These are phyloP conservation scores for Albula glossodonta DNA, from an alignment of 2,113 vertebrate species.

Conservation along the genomic window DNA sequence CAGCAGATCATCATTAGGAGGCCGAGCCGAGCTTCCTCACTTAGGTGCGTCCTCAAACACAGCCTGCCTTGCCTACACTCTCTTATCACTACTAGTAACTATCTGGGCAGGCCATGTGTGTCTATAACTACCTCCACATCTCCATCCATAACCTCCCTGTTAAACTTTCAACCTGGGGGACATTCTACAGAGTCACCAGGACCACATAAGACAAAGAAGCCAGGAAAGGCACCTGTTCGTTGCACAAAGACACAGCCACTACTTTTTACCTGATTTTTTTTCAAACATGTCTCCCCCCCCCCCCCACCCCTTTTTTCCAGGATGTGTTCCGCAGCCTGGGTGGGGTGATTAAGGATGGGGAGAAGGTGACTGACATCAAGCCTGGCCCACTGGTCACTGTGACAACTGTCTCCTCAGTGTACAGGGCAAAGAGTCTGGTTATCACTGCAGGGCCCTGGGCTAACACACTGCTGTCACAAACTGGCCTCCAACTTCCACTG, in stretches of 20 bases:
- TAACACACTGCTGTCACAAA: constrained; percentile 50
- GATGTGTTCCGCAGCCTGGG: constrained; percentile 48
- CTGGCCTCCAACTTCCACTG: constrained; percentile 68
- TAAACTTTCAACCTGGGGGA: neutral
- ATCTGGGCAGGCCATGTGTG: too few relatives aligned
- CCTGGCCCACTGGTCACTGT: constrained; percentile 59
- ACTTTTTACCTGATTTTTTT: too few relatives aligned
- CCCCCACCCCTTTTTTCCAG: constrained; percentile 40
- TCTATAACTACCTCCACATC: too few relatives aligned
- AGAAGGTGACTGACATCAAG: constrained; percentile 66
- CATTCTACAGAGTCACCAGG: too few relatives aligned
- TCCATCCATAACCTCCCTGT: neutral
- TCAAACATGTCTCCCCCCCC: neutral
- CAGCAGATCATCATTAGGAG: too few relatives aligned
- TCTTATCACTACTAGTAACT: too few relatives aligned
- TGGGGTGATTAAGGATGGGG: constrained; percentile 63
- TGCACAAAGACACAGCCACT: too few relatives aligned
- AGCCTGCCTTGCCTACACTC: too few relatives aligned
- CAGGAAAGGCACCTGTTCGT: too few relatives aligned
- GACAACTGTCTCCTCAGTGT: constrained; percentile 55
- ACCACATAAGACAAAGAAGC: too few relatives aligned
- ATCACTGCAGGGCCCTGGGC: constrained; percentile 72
- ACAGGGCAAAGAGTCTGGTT: constrained; percentile 64
- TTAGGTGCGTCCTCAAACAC: too few relatives aligned
- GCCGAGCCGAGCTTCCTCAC: neutral